Conservation (phyloP, 53 echinoderm and acorn worm species). For the Paracentrotus lividus region DNA sequence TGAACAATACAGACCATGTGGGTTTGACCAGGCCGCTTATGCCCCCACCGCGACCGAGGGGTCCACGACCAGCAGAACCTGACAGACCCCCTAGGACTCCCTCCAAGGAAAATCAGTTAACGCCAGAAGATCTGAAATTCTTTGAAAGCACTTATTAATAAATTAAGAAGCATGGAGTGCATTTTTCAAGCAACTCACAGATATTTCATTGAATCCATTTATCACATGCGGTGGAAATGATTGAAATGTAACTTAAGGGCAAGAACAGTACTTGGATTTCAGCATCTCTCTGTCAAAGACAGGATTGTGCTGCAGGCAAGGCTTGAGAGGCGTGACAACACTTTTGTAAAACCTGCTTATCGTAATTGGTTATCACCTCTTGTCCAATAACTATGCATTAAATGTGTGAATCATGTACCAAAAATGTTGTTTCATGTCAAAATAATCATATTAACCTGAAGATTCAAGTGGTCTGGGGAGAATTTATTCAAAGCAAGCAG, state of each 20-base stretch:
- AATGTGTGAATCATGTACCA: constrained; percentile 59
- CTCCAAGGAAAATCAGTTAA: constrained; percentile 68
- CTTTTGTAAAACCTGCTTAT: constrained; percentile 40
- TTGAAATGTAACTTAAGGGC: constrained; percentile 49
- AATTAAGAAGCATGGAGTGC: constrained; percentile 41
- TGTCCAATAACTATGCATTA: constrained; percentile 67
- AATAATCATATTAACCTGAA: constrained; percentile 21
- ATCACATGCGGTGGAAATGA: constrained; percentile 42
- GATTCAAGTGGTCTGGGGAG: background rate
- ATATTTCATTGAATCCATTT: background rate
- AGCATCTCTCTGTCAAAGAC: constrained; percentile 12
- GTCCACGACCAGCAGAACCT: constrained; percentile 3
- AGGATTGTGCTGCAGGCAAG: background rate
- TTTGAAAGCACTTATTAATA: constrained; percentile 72
- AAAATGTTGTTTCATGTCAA: constrained; percentile 33
- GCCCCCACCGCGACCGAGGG: constrained; percentile 33
- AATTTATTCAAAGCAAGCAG: background rate
- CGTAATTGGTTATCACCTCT: constrained; percentile 31
- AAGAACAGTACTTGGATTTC: constrained; percentile 61
- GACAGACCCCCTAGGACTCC: constrained; percentile 73
- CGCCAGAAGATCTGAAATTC: constrained; percentile 77
- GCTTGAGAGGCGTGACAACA: constrained; percentile 26
- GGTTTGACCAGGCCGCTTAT: constrained; percentile 53
- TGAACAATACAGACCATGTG: constrained; percentile 50
- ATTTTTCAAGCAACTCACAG: constrained; percentile 39